These are phyloP conservation scores for Caenorhabditis wallacei DNA, from an alignment of 2,888 invertebrate genomes.

Conservation along the genomic window DNA sequence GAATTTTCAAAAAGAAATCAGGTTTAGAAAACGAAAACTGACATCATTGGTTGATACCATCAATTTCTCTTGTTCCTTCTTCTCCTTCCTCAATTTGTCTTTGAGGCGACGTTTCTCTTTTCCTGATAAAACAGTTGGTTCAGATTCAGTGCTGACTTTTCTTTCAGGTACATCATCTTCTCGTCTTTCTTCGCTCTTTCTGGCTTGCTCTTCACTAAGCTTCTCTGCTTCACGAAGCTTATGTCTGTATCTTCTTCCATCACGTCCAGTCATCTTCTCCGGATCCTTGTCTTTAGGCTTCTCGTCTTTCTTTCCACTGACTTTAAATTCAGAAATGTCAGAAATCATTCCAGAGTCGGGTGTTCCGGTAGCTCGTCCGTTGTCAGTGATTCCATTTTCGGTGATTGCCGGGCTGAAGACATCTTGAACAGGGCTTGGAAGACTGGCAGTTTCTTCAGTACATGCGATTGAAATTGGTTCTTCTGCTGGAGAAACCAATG, in stretches of 20 bases:
- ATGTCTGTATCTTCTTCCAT: slow-evolving; percentile 31
- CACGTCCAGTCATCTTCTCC: slow-evolving; percentile 36
- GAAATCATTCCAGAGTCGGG: slow-evolving; percentile 54
- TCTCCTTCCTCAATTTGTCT: slow-evolving; percentile 50
- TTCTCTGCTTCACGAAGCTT: slow-evolving; percentile 39
- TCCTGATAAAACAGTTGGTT: slow-evolving; percentile 11
- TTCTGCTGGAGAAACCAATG: neutral
- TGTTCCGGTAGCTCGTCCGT: slow-evolving; percentile 21
- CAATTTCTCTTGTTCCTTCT: slow-evolving; percentile 12
- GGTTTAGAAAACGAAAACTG: too few species aligned
- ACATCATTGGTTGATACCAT: neutral
- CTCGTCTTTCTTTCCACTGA: neutral
- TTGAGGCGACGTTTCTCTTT: slow-evolving; percentile 47
- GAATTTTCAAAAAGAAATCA: too few species aligned
- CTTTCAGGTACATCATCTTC: neutral
- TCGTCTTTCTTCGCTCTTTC: neutral
- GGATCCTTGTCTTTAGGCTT: slow-evolving; percentile 15
- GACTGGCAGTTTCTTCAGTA: neutral
- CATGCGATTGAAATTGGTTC: slow-evolving; percentile 2
- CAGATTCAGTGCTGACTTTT: neutral
- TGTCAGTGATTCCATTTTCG: neutral
- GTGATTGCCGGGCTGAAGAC: neutral
- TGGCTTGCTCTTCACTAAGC: neutral
- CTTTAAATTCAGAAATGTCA: slow-evolving; percentile 32
- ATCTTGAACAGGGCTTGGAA: slow-evolving; percentile 2